Evolutionary conservation across 2,888 invertebrate genomes (phyloP).

Genomic region (Oligia latruncula): DNA sequence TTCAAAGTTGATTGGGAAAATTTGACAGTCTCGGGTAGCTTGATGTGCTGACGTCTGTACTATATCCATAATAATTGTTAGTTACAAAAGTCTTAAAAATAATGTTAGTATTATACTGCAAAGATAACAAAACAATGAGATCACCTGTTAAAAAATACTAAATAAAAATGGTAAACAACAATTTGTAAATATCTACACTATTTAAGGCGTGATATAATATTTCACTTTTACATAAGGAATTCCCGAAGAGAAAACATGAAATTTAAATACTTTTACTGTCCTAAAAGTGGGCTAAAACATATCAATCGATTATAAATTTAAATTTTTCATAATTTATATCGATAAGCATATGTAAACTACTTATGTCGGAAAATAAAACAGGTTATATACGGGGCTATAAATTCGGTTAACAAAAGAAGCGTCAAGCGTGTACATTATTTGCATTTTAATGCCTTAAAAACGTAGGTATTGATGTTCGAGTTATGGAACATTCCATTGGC

Average conservation of each 20-base stretch:
- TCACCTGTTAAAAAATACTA: too few species aligned
- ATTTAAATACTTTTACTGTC: constrained; percentile 42
- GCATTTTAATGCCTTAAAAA: constrained; percentile 63
- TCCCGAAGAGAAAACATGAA: constrained; percentile 22
- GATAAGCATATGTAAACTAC: constrained; percentile 40
- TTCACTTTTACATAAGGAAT: constrained; percentile 18
- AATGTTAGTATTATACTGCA: too few species aligned
- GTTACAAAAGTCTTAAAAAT: too few species aligned
- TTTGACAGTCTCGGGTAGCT: too few species aligned
- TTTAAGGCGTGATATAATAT: constrained; percentile 13
- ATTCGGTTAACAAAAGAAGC: constrained; percentile 63
- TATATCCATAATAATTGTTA: too few species aligned
- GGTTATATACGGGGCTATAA: constrained; percentile 53
- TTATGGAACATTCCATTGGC: constrained; percentile 68
- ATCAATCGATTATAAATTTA: constrained; percentile 43
- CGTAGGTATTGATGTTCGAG: constrained; percentile 59
- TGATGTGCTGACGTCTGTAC: too few species aligned
- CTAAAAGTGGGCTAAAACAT: constrained; percentile 25
- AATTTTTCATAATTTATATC: constrained; percentile 54
- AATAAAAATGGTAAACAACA: background rate
- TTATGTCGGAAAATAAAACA: constrained; percentile 47
- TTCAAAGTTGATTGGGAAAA: too few species aligned
- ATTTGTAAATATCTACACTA: constrained; percentile 14
- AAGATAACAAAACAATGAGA: too few species aligned
- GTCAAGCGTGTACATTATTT: constrained; percentile 59